These are phyloP conservation scores for Damaliscus lunatus DNA, from an alignment of 2,113 vertebrate species.

Conservation along the genomic window DNA sequence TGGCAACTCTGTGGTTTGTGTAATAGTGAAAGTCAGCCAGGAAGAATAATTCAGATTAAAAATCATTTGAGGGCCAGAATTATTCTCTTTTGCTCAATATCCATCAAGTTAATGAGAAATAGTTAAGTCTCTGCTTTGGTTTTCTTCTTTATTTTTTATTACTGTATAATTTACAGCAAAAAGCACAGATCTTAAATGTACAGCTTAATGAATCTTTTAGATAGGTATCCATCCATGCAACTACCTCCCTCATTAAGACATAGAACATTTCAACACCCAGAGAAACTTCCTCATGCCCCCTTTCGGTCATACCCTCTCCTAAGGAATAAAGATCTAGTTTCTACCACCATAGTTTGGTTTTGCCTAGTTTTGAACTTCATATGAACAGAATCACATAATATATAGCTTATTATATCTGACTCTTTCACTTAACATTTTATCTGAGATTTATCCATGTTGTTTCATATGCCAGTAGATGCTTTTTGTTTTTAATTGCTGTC, in stretches of 20 bases:
- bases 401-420: not conserved
- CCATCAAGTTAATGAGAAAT: slow-evolving; percentile 25
- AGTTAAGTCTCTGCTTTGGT: slow-evolving; percentile 27
- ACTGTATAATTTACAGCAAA: not conserved
- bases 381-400: not conserved
- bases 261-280: not conserved
- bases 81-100: slow-evolving; percentile 52
- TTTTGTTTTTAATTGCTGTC: not conserved
- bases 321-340: not conserved
- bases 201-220: not conserved
- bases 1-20: slow-evolving; percentile 59
- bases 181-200: not conserved
- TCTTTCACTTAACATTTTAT: not conserved
- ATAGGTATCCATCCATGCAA: not conserved
- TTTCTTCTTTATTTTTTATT: slow-evolving; percentile 13
- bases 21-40: slow-evolving; percentile 61
- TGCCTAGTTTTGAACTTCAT: not conserved
- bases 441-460: not conserved
- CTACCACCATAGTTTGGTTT: not conserved
- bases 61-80: slow-evolving; percentile 48
- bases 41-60: slow-evolving; percentile 64
- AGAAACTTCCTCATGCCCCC: not conserved
- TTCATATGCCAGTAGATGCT: not conserved
- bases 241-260: not conserved
- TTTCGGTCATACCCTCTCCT: not conserved